phyloP scores from a whole-genome alignment of 92 coral and sea anemone species.

The Parazoanthus darwini region DNA sequence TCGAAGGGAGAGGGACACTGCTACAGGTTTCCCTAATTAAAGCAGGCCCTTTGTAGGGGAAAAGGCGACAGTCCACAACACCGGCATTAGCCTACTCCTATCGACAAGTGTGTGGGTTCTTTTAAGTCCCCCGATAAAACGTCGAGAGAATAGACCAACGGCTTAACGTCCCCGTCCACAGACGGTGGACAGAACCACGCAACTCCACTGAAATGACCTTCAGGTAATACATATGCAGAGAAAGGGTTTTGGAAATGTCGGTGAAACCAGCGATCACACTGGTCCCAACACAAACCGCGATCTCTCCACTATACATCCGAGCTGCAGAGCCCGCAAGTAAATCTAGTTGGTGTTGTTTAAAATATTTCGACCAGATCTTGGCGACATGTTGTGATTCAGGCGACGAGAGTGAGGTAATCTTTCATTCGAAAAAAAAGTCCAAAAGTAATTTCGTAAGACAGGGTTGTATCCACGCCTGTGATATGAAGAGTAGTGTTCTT shows the following conservation, averaged over 20 bases:
- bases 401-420: constrained; percentile 30
- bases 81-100: too few relatives aligned
- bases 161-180: too few relatives aligned
- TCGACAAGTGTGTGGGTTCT: too few relatives aligned
- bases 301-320: constrained; percentile 26
- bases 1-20: too few relatives aligned
- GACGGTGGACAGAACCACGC: background rate
- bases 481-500: background rate
- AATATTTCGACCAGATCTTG: constrained; percentile 4
- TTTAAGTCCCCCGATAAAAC: too few relatives aligned
- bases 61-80: too few relatives aligned
- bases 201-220: background rate
- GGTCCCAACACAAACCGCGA: constrained; percentile 32
- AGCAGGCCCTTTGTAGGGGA: too few relatives aligned
- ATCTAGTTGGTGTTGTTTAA: constrained; percentile 25
- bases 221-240: constrained; percentile 4
- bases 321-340: constrained; percentile 33
- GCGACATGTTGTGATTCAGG: constrained; percentile 21
- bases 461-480: background rate
- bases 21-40: too few relatives aligned
- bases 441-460: background rate
- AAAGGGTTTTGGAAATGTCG: constrained; percentile 29
- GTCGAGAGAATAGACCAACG: too few relatives aligned
- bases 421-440: constrained; percentile 14
- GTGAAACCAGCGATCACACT: constrained; percentile 36